Evolutionary conservation across 2,797 vertebrate genomes (phyloP).

Genomic region (Myiotriccus ornatus): DNA sequence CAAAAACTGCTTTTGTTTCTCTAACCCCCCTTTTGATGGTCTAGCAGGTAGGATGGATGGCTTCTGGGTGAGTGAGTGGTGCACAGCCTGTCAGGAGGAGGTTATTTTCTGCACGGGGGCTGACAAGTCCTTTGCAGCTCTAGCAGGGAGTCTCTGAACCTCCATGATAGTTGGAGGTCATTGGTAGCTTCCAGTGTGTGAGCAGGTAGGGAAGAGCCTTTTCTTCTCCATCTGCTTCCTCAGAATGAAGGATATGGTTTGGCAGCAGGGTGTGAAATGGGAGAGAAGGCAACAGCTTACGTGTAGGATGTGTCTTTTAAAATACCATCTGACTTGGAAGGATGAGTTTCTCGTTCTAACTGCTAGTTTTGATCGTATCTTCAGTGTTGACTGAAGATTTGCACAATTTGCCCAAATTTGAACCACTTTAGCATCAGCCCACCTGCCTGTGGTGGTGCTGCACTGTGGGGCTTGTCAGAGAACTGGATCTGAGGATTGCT

Average conservation of each 20-base stretch:
- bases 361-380: not conserved
- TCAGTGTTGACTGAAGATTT: not conserved
- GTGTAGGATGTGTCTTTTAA: conserved; percentile 5
- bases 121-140: not conserved
- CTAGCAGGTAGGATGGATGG: not conserved
- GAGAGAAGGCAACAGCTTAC: conserved; percentile 11
- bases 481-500: not conserved
- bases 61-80: not conserved
- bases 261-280: not conserved
- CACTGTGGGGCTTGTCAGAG: not conserved
- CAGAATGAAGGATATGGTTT: not conserved
- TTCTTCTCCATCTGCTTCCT: not conserved
- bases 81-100: not conserved
- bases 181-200: not conserved
- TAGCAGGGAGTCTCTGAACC: not conserved
- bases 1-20: not conserved
- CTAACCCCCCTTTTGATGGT: not conserved
- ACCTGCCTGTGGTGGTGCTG: not conserved
- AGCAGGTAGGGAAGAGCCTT: conserved; percentile 13
- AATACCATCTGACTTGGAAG: conserved; percentile 32
- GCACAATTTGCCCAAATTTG: not conserved
- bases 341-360: not conserved
- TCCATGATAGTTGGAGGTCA: not conserved
- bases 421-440: not conserved
- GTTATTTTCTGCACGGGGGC: not conserved